Evolutionary conservation across 1,140 invertebrate genomes (phyloP).

Genomic region (Seison nebaliae): DNA sequence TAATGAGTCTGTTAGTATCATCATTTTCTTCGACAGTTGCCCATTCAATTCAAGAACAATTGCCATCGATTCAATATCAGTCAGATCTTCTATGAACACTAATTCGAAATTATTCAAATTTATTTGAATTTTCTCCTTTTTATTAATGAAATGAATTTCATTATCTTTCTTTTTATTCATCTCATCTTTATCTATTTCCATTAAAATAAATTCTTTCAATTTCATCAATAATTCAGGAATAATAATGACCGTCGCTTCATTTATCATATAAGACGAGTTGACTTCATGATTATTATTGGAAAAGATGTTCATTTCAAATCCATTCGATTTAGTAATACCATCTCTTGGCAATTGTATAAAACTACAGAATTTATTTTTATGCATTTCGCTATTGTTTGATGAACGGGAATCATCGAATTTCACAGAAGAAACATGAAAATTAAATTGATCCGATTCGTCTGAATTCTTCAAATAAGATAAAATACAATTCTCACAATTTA

Average conservation of each 20-base stretch:
- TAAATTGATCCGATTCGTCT: too few relatives aligned
- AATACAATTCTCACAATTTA: too few relatives aligned
- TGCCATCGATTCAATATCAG: constrained; percentile 3
- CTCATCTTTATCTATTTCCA: constrained; percentile 2
- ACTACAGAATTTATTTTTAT: too few relatives aligned
- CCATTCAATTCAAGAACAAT: constrained; percentile 6
- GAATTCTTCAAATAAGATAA: too few relatives aligned
- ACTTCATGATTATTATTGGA: too few relatives aligned
- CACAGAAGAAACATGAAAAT: too few relatives aligned
- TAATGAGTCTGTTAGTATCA: background rate
- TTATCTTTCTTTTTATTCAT: constrained; percentile 1
- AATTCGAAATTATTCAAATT: constrained; percentile 10
- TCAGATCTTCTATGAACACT: constrained; percentile 3
- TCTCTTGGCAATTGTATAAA: too few relatives aligned
- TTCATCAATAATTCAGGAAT: background rate
- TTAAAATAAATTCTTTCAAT: background rate
- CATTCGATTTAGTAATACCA: too few relatives aligned
- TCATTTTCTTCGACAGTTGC: constrained; percentile 7
- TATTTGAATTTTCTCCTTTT: background rate
- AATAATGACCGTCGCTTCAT: background rate
- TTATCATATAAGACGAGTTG: background rate
- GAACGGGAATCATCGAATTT: too few relatives aligned
- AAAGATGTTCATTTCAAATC: too few relatives aligned
- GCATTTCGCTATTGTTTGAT: too few relatives aligned
- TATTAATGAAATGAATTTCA: background rate